Conservation (phyloP, 1,140 invertebrate genomes). For the Cryptotermes secundus region DNA sequence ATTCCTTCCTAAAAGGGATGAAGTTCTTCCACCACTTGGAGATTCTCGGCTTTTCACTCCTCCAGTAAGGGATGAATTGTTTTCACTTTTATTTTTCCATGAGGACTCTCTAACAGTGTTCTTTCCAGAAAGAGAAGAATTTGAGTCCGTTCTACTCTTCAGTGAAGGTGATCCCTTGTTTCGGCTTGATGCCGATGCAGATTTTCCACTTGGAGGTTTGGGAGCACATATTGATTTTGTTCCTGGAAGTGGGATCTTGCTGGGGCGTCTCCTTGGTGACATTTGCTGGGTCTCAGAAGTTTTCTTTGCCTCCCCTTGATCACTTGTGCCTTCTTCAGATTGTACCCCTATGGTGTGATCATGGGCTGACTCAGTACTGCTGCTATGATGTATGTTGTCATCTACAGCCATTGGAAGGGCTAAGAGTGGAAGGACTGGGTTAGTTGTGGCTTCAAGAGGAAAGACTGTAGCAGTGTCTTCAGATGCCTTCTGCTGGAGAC, state of each 20-base stretch:
- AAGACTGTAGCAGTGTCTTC: background rate
- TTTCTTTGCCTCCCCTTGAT: slow-evolving; percentile 31
- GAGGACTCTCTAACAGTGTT: slow-evolving; percentile 15
- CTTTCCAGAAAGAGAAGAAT: slow-evolving; percentile 25
- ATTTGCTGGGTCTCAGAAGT: slow-evolving; percentile 39
- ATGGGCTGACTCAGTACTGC: slow-evolving; percentile 63
- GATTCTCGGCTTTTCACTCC: slow-evolving; percentile 26
- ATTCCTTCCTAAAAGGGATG: slow-evolving; percentile 23
- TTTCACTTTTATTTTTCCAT: slow-evolving; percentile 29
- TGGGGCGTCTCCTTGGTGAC: slow-evolving; percentile 59
- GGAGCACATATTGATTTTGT: slow-evolving; percentile 53
- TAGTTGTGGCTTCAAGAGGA: background rate
- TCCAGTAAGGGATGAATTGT: slow-evolving; percentile 19
- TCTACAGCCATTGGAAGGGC: slow-evolving; percentile 46
- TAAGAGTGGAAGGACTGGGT: slow-evolving; percentile 15
- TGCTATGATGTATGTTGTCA: slow-evolving; percentile 56
- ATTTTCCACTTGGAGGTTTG: slow-evolving; percentile 57
- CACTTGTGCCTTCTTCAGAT: slow-evolving; percentile 40
- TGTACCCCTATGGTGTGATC: slow-evolving; percentile 48
- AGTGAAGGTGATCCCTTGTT: slow-evolving; percentile 17
- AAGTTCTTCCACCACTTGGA: slow-evolving; percentile 13
- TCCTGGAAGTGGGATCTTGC: slow-evolving; percentile 68
- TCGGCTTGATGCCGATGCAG: slow-evolving; percentile 42
- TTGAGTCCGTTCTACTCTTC: background rate
- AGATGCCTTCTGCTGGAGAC: slow-evolving; percentile 31